phyloP scores from a whole-genome alignment of 1,140 invertebrate genomes.

The Antheraea mylitta region DNA sequence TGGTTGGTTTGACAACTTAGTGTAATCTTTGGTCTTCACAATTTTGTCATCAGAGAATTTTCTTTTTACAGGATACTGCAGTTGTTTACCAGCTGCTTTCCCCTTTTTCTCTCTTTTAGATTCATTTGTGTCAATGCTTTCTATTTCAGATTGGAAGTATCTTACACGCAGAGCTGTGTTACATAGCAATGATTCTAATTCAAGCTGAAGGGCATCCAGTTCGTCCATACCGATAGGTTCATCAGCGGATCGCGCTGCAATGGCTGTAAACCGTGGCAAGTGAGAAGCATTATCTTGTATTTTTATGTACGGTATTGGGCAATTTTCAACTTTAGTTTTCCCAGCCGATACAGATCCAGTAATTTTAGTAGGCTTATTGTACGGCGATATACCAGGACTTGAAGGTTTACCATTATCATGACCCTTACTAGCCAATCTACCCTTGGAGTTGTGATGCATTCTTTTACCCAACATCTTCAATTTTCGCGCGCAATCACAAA shows the following conservation, averaged over 20 bases:
- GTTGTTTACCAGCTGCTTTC: conserved; percentile 79
- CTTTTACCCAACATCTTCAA: conserved; percentile 75
- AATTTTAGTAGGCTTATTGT: conserved; percentile 72
- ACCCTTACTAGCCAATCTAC: conserved; percentile 66
- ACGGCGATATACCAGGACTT: conserved; percentile 71
- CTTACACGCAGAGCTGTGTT: conserved; percentile 88
- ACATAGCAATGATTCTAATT: conserved; percentile 92
- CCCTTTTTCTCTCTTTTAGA: conserved; percentile 83
- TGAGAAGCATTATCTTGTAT: conserved; percentile 63
- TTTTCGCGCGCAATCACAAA: conserved; percentile 56
- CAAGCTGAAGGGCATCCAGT: conserved; percentile 90
- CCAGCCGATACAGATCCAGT: conserved; percentile 55
- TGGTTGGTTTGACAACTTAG: conserved; percentile 73
- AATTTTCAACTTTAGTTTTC: conserved; percentile 65
- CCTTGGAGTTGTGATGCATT: conserved; percentile 76
- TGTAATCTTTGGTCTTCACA: conserved; percentile 76
- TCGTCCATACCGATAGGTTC: conserved; percentile 84
- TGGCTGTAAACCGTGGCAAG: conserved; percentile 64
- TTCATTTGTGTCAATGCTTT: conserved; percentile 84
- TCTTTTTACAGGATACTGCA: conserved; percentile 78
- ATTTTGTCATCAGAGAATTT: conserved; percentile 79
- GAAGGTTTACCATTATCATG: conserved; percentile 74
- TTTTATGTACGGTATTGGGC: conserved; percentile 67
- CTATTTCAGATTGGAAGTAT: conserved; percentile 88
- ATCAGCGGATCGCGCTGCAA: conserved; percentile 68